Evolutionary conservation across 2,797 vertebrate genomes (phyloP).

Genomic region (Orestias chungarensis): DNA sequence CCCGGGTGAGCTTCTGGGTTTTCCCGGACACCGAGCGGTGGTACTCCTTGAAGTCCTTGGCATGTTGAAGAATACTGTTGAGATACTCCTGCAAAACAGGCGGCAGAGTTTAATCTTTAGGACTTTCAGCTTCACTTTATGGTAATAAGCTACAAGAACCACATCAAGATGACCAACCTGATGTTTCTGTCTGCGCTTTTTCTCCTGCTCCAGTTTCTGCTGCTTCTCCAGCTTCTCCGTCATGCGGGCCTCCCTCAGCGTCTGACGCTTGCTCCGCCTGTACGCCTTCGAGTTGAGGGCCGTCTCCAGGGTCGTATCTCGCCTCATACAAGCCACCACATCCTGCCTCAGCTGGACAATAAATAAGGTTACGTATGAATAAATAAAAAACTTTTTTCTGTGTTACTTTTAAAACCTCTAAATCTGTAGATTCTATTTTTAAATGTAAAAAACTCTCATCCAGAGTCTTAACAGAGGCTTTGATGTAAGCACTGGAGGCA

Average conservation of each 20-base stretch:
- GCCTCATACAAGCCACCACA: slow-evolving; percentile 96
- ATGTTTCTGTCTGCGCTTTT: slow-evolving; percentile 96
- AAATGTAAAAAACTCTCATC: not conserved
- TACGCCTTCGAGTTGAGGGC: slow-evolving; percentile 98
- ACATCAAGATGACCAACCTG: slow-evolving; percentile 79
- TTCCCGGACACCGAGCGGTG: slow-evolving; percentile 95
- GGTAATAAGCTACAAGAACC: not conserved
- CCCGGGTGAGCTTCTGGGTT: slow-evolving; percentile 94
- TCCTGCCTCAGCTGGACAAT: slow-evolving; percentile 89
- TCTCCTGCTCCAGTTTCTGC: slow-evolving; percentile 98
- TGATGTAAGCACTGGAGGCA: no score
- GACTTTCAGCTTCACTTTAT: not conserved
- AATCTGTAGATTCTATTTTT: no score
- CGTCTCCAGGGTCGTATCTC: slow-evolving; percentile 95
- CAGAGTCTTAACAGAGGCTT: no score
- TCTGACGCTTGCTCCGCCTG: slow-evolving; percentile 96
- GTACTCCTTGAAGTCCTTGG: slow-evolving; percentile 98
- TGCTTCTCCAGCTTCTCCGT: slow-evolving; percentile 98
- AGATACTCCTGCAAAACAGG: slow-evolving; percentile 88
- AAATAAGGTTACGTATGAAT: not conserved
- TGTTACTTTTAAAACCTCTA: rapidly evolving
- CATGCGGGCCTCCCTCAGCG: slow-evolving; percentile 94
- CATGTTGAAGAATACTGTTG: slow-evolving; percentile 97
- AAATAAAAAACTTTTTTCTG: not conserved
- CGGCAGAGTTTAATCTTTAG: not conserved